Conservation (phyloP, 2,888 invertebrate species). For the Ennomos quercinarius region DNA sequence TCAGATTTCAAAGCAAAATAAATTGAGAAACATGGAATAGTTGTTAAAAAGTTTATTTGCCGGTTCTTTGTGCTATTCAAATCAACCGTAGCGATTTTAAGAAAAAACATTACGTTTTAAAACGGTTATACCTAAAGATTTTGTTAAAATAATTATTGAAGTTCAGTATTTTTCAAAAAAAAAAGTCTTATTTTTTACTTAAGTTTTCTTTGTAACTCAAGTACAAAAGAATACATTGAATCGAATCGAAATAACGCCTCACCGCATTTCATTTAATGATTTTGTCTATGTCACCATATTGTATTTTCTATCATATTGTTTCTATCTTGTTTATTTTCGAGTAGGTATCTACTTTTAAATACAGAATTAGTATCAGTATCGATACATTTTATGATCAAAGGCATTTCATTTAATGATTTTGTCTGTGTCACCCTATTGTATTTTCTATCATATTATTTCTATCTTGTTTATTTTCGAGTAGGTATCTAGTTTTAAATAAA, state of each 20-base stretch:
- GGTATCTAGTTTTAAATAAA: constrained; percentile 7
- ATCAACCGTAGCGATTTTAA: too few species aligned
- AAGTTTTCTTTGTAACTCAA: not conserved
- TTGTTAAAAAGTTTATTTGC: too few species aligned
- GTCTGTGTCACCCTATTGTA: constrained; percentile 2
- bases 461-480: too few species aligned
- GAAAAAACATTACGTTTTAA: too few species aligned
- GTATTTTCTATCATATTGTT: not conserved
- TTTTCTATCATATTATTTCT: not conserved
- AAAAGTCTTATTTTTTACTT: not conserved
- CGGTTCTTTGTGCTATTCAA: too few species aligned
- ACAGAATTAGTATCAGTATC: constrained; percentile 23
- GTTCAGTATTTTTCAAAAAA: too few species aligned
- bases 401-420: constrained; percentile 8
- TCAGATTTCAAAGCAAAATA: too few species aligned
- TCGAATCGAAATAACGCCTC: not conserved
- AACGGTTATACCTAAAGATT: too few species aligned
- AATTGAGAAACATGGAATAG: too few species aligned
- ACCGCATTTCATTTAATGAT: constrained; percentile 1
- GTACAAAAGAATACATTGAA: constrained; percentile 1
- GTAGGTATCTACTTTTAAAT: constrained; percentile 4
- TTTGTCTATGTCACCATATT: constrained; percentile 2
- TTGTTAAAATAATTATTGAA: too few species aligned
- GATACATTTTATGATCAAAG: constrained; percentile 24
- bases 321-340: too few species aligned